Conservation (phyloP, 2,797 vertebrate species). For the Zalophus californianus region DNA sequence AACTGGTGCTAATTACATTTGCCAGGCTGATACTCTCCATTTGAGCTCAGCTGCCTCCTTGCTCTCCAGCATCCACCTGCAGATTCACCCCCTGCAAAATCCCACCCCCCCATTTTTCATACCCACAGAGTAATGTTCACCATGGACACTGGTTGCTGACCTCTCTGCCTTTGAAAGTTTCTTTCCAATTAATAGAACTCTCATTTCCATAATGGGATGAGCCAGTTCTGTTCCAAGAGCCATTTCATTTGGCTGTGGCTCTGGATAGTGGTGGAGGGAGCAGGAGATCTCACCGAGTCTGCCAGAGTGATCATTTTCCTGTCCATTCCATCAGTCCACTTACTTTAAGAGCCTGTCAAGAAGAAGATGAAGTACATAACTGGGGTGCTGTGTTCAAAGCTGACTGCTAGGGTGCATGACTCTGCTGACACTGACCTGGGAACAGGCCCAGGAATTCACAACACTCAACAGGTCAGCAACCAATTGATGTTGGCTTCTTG, state of each 20-base stretch:
- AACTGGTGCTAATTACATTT: not conserved
- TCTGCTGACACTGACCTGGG: not conserved
- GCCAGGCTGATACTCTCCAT: not conserved
- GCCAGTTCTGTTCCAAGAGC: conserved; percentile 74
- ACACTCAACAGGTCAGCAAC: conserved; percentile 53
- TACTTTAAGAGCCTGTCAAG: conserved; percentile 65
- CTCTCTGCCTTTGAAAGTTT: conserved; percentile 75
- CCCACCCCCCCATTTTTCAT: not conserved
- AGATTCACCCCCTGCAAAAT: not conserved
- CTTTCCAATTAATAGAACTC: conserved; percentile 70
- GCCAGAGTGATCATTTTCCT: conserved; percentile 69
- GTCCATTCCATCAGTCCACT: conserved; percentile 61
- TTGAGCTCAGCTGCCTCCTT: conserved; percentile 28
- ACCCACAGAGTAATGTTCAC: conserved; percentile 13
- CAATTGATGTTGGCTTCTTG: not conserved
- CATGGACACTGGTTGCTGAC: conserved; percentile 50
- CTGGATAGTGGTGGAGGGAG: not conserved
- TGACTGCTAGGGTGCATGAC: not conserved
- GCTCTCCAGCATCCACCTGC: not conserved
- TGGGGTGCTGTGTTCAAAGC: conserved; percentile 11
- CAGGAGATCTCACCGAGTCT: conserved; percentile 41
- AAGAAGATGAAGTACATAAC: conserved; percentile 58
- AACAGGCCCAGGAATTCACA: conserved; percentile 16
- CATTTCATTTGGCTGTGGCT: conserved; percentile 77
- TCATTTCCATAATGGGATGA: conserved; percentile 79